Base-by-base conservation (phyloP, 1,140 invertebrate species). In the Drosophila virilis region DNA sequence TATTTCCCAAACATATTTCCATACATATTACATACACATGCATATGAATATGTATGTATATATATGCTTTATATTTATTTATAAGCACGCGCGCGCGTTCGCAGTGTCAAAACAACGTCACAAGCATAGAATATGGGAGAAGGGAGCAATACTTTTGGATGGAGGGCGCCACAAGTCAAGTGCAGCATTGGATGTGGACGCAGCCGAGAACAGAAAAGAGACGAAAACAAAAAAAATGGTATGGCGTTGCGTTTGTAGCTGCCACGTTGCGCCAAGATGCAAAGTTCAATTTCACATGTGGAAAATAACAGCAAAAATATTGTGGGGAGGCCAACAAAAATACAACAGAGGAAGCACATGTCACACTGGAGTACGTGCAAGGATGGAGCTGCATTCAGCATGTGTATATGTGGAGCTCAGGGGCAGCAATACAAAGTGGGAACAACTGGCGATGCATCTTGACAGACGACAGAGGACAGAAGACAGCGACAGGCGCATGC, bases 231-330 rank as follows among this genome's bases (percentile, higher is more conserved):
- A 78, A 62, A 78, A 67, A 80, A 75, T 70, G 69, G 74, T 77
- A 60, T 66, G 69, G 65, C 66, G 65, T 65, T 72, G 65, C 72
- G 69, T 78, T 68, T 84, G 77, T 52, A 43, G 79, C 40, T 83
- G 84, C 57, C 70, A 88, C 78, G 68, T 80, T 74, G 82, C 84
- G 68, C 58, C 79, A 88, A 86, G 83, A 86, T 88, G 83, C 83
- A 86, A 86, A 86, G 83, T 86, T 86, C 83, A 86, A 88, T 86
- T 86, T 83, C 83, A 86, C 83, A 86, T 86, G 83, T 88, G 73
- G 83, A 86, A 88, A 83, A 88, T 88, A 83, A 71, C 76, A 88
- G 76, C 60, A 65, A 60, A 74, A 52, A 73, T 75, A 74, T 77
- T 69, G 59, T 75, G 50, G 75, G 75, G 61, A 51, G 71, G 45